Base-by-base conservation (phyloP, 2,888 invertebrate genomes). In the Syrista parreyssii region DNA sequence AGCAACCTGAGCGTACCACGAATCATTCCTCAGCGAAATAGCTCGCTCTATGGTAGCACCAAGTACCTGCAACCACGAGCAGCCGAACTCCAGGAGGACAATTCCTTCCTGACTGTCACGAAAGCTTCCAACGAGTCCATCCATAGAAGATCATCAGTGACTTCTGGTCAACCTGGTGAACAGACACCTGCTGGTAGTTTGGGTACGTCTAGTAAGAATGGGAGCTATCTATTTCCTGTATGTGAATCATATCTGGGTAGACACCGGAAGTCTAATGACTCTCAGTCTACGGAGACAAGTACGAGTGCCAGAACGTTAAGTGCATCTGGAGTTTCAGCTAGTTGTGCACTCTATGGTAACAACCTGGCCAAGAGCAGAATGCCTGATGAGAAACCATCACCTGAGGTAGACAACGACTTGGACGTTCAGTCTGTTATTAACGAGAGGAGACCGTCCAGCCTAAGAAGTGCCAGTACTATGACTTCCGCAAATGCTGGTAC, bases 1-100 rank as follows among this genome's bases (percentile, higher is more conserved):
- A 89, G 86, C 82, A 89, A 90, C 80, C 81, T 91, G 31, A 89
- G 88, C 81, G 90, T 91, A 33, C 91, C 91, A 12, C 87, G 89
- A 33, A 89, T 90, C 73, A 89, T 91, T 75, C 82, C 88, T 2
- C 90, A 86, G 74, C 91, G 71, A 80, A 90, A 81, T 88, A 92
- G 90, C 86, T 87, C 83, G 11, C 83, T 91, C 36, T 92, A 91
- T 81, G 92, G 92, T 30, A 94, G 94, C 87, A 93, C 93, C 33
- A 94, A 93, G 84, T 93, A 94, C 87, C 89, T 94, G 15, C 80
- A 77, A 32, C 80, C 74, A 12, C 68, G 79, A 23, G 77, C 40
- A 12, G 35, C 68, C 1, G 85, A 87, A 33, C 76, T 33, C 23
- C 83, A 78, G 12, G 87, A 88, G 72, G 86, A 84, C 76, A 85